Evolutionary conservation across 2,888 invertebrate species (phyloP), one percentile per base, ranked within the genome.

Genomic region (Proisotoma minuta): DNA sequence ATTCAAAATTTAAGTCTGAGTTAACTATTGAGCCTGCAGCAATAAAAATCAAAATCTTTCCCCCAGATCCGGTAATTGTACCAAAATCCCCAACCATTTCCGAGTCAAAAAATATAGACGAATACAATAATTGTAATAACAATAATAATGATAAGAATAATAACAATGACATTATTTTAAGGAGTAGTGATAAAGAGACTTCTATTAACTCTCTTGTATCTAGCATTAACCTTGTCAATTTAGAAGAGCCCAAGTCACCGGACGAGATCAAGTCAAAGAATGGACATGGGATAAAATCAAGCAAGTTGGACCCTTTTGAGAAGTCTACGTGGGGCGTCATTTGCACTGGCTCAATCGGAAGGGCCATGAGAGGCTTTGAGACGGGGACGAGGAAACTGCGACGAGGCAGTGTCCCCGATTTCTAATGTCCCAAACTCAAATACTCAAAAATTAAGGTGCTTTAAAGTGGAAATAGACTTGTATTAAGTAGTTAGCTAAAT

Each of bases 381-480:
- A 64, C 68, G 20, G 62, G 59, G 20, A 60, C 65, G 1, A 52
- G 53, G 28, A 60, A 60, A 47, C 40, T 68, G 22, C 27, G 68
- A 53, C 18, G 68, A 4, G 68, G 68, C 48, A 68, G 68, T 51
- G 68, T 68, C 63, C 68, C 68, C 59, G 68, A 68, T 63, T 68
- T 68, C 50, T 68, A 57, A 68, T 40, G 10, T 20, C n/a, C n/a
- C n/a, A n/a, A n/a, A n/a, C 23, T 22, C 20, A 2, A 49, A 3
- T n/a, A 12, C 15, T 15, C 15, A 2, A 49, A n/a, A 18, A 49
- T 49, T 47, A n/a, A 47, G n/a, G n/a, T n/a, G n/a, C n/a, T n/a
- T n/a, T n/a, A n/a, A n/a, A n/a, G n/a, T n/a, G n/a, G n/a, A n/a
- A n/a, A n/a, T n/a, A n/a, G n/a, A n/a, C n/a, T n/a, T n/a, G n/a